Conservation (phyloP, 2,113 vertebrate species). For the Polyodon spathula region DNA sequence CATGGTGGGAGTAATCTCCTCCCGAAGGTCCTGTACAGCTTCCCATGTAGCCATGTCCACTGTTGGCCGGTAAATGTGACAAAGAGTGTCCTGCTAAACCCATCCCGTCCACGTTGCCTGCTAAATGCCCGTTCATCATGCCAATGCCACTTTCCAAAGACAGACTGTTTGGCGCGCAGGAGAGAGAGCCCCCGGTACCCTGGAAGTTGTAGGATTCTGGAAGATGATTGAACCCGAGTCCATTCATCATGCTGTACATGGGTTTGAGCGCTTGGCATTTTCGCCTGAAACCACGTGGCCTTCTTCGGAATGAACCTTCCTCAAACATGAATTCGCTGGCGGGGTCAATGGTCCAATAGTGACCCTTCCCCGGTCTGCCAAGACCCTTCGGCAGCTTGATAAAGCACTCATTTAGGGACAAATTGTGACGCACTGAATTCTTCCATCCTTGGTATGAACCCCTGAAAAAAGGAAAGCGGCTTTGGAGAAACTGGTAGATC, state of each 20-base stretch:
- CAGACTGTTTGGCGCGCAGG: constrained; percentile 82
- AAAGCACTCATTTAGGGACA: constrained; percentile 96
- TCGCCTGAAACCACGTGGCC: constrained; percentile 87
- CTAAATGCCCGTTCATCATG: constrained; percentile 94
- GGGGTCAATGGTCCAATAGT: constrained; percentile 99
- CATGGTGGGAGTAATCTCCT: constrained; percentile 84
- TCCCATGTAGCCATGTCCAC: constrained; percentile 91
- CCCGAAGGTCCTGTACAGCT: constrained; percentile 73
- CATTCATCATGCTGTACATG: constrained; percentile 98
- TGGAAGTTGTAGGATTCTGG: constrained; percentile 94
- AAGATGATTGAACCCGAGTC: constrained; percentile 91
- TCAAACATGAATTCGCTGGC: constrained; percentile 99
- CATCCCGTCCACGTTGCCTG: constrained; percentile 89
- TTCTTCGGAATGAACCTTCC: constrained; percentile 91
- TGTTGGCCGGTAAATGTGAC: constrained; percentile 84
- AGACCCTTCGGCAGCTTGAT: constrained; percentile 94
- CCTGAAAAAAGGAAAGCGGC: constrained; percentile 91
- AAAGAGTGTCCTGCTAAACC: constrained; percentile 82
- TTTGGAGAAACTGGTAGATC: constrained; percentile 95
- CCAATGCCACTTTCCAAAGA: constrained; percentile 81
- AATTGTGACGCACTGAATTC: constrained; percentile 97
- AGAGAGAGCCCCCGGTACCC: constrained; percentile 74
- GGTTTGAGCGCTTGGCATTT: constrained; percentile 97
- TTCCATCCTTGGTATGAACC: constrained; percentile 98
- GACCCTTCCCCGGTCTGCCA: constrained; percentile 89